These are phyloP conservation scores for Antrozous pallidus DNA, from an alignment of 2,797 vertebrate species.

Conservation along the genomic window DNA sequence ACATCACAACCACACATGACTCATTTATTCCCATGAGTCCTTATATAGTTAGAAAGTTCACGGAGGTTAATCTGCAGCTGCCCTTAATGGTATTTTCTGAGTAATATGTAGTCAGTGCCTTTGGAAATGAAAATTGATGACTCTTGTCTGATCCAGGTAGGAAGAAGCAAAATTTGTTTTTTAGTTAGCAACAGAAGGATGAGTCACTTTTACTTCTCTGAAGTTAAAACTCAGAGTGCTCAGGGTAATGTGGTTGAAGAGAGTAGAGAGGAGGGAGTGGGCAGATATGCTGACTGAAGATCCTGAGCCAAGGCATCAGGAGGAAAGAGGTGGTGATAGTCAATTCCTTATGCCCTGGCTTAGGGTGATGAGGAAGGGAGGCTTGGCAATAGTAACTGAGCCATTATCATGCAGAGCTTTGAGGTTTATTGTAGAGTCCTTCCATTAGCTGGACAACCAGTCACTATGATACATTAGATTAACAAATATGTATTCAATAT, in stretches of 20 bases:
- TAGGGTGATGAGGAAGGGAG: not conserved
- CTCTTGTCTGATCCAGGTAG: not conserved
- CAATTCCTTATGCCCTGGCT: not conserved
- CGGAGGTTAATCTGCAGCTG: not conserved
- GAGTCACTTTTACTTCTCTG: not conserved
- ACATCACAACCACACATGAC: not conserved
- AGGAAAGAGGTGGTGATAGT: not conserved
- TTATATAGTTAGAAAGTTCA: not conserved
- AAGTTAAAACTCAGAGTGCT: not conserved
- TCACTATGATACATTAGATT: not conserved
- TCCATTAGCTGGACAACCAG: not conserved
- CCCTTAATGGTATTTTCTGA: not conserved
- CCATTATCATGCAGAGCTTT: not conserved
- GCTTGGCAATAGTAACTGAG: too few species aligned
- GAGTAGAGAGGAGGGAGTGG: too few species aligned
- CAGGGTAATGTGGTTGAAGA: not conserved
- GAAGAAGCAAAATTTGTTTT: not conserved
- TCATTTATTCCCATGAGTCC: not conserved
- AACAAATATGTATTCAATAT: not conserved
- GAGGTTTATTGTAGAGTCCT: not conserved
- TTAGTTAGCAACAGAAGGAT: not conserved
- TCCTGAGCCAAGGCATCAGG: not conserved
- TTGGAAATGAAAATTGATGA: conserved; percentile 19
- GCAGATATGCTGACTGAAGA: not conserved
- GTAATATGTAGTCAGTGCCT: not conserved